A percentile compares a stretch with the other conserved stretches of the same genome.
Evolutionary conservation across 2,113 vertebrate species (phyloP).

Genomic region (Porphyrio hochstetteri): DNA sequence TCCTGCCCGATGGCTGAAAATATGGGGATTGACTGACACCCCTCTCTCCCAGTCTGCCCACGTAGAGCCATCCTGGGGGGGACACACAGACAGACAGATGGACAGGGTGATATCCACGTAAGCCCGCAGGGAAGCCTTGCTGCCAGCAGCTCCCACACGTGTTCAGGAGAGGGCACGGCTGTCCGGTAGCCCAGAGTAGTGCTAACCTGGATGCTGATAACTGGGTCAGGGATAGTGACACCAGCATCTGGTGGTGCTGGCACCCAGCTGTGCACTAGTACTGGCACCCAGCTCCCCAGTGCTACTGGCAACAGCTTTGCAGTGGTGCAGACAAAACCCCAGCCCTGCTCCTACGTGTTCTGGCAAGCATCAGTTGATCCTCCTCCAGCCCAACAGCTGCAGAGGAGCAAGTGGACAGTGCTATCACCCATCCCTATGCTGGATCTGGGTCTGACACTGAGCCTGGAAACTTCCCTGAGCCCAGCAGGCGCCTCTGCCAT

Average conservation of each 20-base stretch:
- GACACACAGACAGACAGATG: background rate
- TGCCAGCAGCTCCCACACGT: fast-evolving
- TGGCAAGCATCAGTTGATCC: background rate
- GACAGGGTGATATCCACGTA: background rate
- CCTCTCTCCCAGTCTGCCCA: no score
- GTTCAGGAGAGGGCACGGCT: fast-evolving
- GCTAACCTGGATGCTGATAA: background rate
- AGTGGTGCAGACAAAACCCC: background rate
- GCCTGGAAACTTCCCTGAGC: background rate
- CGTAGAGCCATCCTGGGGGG: background rate
- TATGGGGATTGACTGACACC: background rate
- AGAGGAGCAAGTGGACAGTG: fast-evolving
- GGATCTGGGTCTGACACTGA: fast-evolving
- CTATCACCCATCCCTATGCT: background rate
- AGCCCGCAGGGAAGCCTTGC: background rate
- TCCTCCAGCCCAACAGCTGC: background rate
- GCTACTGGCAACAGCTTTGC: background rate
- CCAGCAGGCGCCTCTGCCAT: fast-evolving
- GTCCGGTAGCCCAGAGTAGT: background rate
- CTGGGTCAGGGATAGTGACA: background rate
- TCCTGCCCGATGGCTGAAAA: background rate
- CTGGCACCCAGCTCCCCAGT: no score
- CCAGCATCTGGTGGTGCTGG: no score
- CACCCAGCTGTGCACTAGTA: background rate
- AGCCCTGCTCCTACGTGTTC: background rate